Conservation (phyloP, 2,888 invertebrate genomes). For the Parapristionchus giblindavisi region DNA sequence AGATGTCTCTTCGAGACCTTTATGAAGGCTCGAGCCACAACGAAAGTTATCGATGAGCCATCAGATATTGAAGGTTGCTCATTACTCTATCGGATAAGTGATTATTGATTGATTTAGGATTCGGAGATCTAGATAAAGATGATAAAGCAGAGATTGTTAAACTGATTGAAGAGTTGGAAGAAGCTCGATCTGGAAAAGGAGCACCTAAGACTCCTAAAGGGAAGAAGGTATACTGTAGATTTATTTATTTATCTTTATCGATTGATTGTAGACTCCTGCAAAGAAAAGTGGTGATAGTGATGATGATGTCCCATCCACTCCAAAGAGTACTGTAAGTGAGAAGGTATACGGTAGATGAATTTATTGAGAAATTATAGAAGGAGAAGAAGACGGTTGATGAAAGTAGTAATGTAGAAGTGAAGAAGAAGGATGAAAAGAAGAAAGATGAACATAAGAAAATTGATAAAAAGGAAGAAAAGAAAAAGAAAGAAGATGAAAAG, state of each 20-base stretch:
- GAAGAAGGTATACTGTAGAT: neutral
- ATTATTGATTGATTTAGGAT: constrained; percentile 37
- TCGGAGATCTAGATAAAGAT: constrained; percentile 40
- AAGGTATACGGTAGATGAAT: no score
- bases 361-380: constrained; percentile 32
- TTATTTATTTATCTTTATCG: neutral
- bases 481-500: constrained; percentile 14
- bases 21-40: constrained; percentile 81
- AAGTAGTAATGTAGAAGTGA: no score
- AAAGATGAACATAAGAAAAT: constrained; percentile 25
- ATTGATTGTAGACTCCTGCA: constrained; percentile 8
- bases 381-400: constrained; percentile 30
- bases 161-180: constrained; percentile 51
- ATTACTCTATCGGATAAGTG: neutral
- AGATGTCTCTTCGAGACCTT: constrained; percentile 83
- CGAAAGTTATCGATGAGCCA: constrained; percentile 81
- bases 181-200: constrained; percentile 33
- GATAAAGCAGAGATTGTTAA: constrained; percentile 47
- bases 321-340: neutral
- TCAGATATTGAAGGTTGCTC: constrained; percentile 79
- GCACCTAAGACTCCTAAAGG: constrained; percentile 28
- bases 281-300: constrained; percentile 10
- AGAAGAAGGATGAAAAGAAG: constrained; percentile 18
- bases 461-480: constrained; percentile 27
- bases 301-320: neutral